Evolutionary conservation across 2,888 invertebrate species (phyloP), one percentile per base, ranked within the genome.

Genomic region (Ormia ochracea): DNA sequence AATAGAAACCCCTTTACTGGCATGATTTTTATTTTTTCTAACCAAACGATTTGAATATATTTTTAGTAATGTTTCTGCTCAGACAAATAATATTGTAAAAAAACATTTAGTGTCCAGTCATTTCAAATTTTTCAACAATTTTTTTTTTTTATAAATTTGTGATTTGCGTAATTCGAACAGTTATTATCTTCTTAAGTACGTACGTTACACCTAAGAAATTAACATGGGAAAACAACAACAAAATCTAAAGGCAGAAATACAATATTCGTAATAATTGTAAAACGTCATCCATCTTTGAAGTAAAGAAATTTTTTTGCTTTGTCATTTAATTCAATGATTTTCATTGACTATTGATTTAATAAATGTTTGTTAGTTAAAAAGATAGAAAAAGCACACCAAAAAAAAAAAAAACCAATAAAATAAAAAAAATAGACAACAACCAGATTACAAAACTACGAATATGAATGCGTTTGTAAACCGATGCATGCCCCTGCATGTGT

Each of bases 251-350:
- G 33, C 23, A 65, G 31, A 76, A 52, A 66, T 38, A n/a, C n/a
- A 41, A 33, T 61, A 61, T 26, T 26, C 41, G 45, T 56, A 59
- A 48, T 73, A 56, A 38, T 23, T 58, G 31, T 68, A 38, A 68
- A 61, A 76, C 76, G 76, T 56, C 76, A 76, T 76, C 63, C 76
- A 76, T 76, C 61, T 76, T 69, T 69, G 61, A 69, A 61, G 12
- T 63, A 63, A 75, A 68, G 72, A 69, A 72, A 68, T 61, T 50
- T 75, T n/a, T 63, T 63, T 73, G 80, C 80, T 68, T 43, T 68
- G 72, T 80, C 80, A 80, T 56, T 58, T 61, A 70, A 80, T 76
- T 76, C 80, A 76, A 80, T 80, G 80, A 76, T 76, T 80, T 80
- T 56, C 80, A 80, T 80, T 80, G 76, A 80, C 70, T 80, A 76